phyloP scores from a whole-genome alignment of 1,140 invertebrate species.

The Olivierus martensii region DNA sequence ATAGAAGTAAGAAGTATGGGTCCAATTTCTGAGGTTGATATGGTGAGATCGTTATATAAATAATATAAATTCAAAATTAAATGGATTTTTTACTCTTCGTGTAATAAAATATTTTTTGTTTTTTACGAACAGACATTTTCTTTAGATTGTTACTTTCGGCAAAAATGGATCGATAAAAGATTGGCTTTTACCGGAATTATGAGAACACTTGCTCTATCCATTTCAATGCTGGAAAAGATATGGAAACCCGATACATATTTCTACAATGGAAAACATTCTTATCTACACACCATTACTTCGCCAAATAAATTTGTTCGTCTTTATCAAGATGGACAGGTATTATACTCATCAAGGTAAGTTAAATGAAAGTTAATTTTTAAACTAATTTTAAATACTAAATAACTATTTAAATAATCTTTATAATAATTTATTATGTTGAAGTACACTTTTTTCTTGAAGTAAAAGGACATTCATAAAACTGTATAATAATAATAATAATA shows the following conservation, averaged over 20 bases:
- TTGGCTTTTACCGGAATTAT: constrained; percentile 52
- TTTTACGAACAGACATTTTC: constrained; percentile 79
- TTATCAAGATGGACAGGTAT: constrained; percentile 62
- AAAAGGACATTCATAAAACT: too few species aligned
- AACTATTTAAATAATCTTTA: too few species aligned
- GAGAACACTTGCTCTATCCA: constrained; percentile 66
- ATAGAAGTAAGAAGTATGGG: constrained; percentile 89
- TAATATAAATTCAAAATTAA: not conserved
- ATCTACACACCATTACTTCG: constrained; percentile 78
- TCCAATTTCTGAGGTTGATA: constrained; percentile 81
- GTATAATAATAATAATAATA: too few species aligned
- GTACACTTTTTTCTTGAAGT: too few species aligned
- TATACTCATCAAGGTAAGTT: constrained; percentile 85
- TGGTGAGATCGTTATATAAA: constrained; percentile 49
- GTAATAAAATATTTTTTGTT: too few species aligned
- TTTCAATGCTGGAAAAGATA: constrained; percentile 81
- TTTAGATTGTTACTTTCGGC: constrained; percentile 93
- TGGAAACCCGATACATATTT: constrained; percentile 95
- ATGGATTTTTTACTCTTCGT: too few species aligned
- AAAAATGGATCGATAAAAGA: constrained; percentile 67
- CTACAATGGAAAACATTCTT: constrained; percentile 60
- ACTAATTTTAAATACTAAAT: too few species aligned
- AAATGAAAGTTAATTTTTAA: too few species aligned
- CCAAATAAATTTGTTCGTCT: constrained; percentile 87
- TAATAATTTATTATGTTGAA: too few species aligned